phyloP scores from a whole-genome alignment of 2,797 vertebrate species.

The Anas georgica region DNA sequence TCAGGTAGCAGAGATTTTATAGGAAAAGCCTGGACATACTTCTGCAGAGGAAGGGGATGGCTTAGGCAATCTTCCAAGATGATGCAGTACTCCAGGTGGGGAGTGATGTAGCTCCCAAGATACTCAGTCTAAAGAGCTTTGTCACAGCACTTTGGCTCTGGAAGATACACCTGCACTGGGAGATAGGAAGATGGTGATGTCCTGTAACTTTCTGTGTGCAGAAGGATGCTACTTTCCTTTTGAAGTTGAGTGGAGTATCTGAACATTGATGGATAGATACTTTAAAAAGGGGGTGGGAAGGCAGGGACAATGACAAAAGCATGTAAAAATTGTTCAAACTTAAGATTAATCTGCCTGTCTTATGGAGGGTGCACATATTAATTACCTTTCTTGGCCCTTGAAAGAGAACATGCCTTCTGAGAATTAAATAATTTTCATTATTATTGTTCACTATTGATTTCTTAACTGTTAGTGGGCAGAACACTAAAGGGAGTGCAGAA shows the following conservation, averaged over 20 bases:
- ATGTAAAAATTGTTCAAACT: neutral
- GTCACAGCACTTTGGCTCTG: neutral
- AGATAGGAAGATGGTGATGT: too few relatives aligned
- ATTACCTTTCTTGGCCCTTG: neutral
- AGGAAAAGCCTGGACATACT: neutral
- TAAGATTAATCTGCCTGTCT: neutral
- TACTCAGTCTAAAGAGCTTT: neutral
- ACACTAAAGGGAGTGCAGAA: neutral
- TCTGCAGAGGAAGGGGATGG: neutral
- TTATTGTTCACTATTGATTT: neutral
- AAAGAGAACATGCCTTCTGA: neutral
- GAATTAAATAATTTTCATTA: neutral
- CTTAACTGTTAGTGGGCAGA: neutral
- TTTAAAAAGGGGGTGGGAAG: neutral
- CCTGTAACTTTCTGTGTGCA: neutral
- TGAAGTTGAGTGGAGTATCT: neutral
- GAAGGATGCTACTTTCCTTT: neutral
- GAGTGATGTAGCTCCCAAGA: too few relatives aligned
- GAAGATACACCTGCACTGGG: neutral
- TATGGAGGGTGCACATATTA: neutral
- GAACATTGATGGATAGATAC: neutral
- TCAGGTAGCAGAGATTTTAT: neutral
- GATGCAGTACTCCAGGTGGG: too few relatives aligned
- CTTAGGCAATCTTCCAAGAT: neutral
- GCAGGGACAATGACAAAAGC: neutral